phyloP scores from a whole-genome alignment of 1,140 invertebrate species.

The Papilio machaon region DNA sequence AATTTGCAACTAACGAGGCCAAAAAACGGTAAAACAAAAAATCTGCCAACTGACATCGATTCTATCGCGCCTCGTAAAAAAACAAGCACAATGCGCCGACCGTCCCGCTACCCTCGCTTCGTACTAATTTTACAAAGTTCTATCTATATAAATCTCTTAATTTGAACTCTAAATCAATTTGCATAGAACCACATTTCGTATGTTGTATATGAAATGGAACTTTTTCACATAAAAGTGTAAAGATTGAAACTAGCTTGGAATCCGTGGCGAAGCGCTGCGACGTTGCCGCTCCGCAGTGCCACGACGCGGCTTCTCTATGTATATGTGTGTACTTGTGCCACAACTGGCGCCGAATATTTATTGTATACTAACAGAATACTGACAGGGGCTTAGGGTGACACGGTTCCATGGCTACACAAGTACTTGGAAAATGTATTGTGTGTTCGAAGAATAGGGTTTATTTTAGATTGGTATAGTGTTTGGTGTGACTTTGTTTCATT shows the following conservation, averaged over 20 bases:
- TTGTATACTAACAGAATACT: conserved; percentile 82
- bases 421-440: conserved; percentile 59
- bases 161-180: conserved; percentile 35
- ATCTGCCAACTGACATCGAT: conserved; percentile 81
- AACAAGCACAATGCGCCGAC: conserved; percentile 75
- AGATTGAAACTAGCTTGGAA: conserved; percentile 74
- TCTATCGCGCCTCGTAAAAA: conserved; percentile 74
- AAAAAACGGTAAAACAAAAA: conserved; percentile 81
- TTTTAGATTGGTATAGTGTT: conserved; percentile 42
- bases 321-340: conserved; percentile 78
- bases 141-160: conserved; percentile 1
- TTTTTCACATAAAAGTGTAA: conserved; percentile 51
- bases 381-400: conserved; percentile 73
- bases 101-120: conserved; percentile 76
- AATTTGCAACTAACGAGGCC: conserved; percentile 70
- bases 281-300: conserved; percentile 74
- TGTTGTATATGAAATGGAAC: conserved; percentile 49
- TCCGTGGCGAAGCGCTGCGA: conserved; percentile 65
- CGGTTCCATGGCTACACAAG: conserved; percentile 59
- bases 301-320: conserved; percentile 72
- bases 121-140: conserved; percentile 57
- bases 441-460: conserved; percentile 52
- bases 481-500: conserved; percentile 59
- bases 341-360: conserved; percentile 81
- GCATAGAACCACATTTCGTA: conserved; percentile 46